Percentiles rank a stretch among this genome's conserved stretches.
phyloP scores from a whole-genome alignment of 2,113 vertebrate genomes.

The Acrocephalus arundinaceus region DNA sequence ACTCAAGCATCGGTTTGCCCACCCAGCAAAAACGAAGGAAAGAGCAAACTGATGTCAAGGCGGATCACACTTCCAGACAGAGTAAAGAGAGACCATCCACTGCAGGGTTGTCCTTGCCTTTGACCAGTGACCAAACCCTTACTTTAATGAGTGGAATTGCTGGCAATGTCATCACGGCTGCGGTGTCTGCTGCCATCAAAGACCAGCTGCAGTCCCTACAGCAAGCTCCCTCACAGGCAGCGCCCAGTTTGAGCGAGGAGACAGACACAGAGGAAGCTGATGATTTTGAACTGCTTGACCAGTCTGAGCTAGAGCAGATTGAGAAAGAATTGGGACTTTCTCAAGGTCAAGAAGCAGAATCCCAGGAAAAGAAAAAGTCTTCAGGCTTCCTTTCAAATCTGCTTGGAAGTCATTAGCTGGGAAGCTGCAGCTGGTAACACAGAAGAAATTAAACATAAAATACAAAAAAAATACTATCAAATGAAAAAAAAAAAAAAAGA shows the following conservation, averaged over 20 bases:
- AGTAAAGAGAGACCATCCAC: constrained; percentile 54
- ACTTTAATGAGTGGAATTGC: constrained; percentile 84
- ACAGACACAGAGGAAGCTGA: constrained; percentile 92
- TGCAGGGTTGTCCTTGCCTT: constrained; percentile 67
- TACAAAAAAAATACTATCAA: constrained; percentile 42
- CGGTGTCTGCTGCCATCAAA: constrained; percentile 87
- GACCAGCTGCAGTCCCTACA: constrained; percentile 79
- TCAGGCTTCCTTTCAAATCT: constrained; percentile 92
- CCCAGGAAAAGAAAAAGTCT: constrained; percentile 71
- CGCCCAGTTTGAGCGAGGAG: constrained; percentile 75
- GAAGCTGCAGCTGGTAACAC: constrained; percentile 14
- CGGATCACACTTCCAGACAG: not conserved
- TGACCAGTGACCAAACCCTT: constrained; percentile 72
- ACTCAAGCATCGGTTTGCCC: constrained; percentile 83
- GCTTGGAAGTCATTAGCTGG: constrained; percentile 85
- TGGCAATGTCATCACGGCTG: constrained; percentile 81
- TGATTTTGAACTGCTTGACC: constrained; percentile 98
- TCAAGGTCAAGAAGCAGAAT: constrained; percentile 66
- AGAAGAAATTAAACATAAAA: constrained; percentile 65
- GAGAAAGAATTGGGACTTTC: constrained; percentile 88
- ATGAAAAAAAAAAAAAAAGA: not conserved
- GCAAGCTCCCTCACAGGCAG: constrained; percentile 49
- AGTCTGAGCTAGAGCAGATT: constrained; percentile 95
- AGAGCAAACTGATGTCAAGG: not conserved
- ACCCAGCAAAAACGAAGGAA: constrained; percentile 52